Evolutionary conservation across 2,113 vertebrate species (phyloP).

Genomic region (Maccullochella peelii): DNA sequence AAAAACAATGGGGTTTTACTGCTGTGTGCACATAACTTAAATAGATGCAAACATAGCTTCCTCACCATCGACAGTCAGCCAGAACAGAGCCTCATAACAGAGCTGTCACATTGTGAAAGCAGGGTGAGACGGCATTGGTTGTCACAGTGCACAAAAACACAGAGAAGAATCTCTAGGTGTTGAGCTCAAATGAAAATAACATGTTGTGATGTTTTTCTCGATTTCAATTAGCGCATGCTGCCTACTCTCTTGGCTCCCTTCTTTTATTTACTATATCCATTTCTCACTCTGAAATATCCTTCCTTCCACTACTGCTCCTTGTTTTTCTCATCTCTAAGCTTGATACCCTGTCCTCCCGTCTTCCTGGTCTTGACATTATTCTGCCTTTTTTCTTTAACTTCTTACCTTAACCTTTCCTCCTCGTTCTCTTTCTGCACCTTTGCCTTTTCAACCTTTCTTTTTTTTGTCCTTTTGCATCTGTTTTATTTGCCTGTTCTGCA

Average conservation of each 20-base stretch:
- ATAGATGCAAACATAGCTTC: conserved; percentile 32
- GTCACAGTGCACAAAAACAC: conserved; percentile 19
- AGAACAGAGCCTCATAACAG: conserved; percentile 19
- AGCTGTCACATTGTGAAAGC: conserved; percentile 34
- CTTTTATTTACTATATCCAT: background rate
- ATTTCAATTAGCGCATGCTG: conserved; percentile 8
- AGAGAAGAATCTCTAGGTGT: conserved; percentile 13
- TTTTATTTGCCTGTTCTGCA: conserved; percentile 9
- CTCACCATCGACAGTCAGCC: conserved; percentile 1
- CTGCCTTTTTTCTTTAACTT: background rate
- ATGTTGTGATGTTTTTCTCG: conserved; percentile 16
- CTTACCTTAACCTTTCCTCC: conserved; percentile 15
- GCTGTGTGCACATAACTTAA: conserved; percentile 20
- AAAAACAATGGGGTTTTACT: conserved; percentile 41
- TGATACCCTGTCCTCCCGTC: background rate
- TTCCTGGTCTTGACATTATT: conserved; percentile 15
- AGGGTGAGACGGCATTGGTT: conserved; percentile 46
- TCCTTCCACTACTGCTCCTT: background rate
- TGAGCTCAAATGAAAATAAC: conserved; percentile 27
- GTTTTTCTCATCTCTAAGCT: background rate
- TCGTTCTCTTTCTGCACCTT: conserved; percentile 1
- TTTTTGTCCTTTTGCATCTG: conserved; percentile 6
- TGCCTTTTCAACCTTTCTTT: conserved; percentile 43
- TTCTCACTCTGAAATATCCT: background rate
- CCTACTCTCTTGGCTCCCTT: background rate